These are phyloP conservation scores for Smithornis capensis DNA, from an alignment of 2,113 vertebrate genomes.

Conservation along the genomic window DNA sequence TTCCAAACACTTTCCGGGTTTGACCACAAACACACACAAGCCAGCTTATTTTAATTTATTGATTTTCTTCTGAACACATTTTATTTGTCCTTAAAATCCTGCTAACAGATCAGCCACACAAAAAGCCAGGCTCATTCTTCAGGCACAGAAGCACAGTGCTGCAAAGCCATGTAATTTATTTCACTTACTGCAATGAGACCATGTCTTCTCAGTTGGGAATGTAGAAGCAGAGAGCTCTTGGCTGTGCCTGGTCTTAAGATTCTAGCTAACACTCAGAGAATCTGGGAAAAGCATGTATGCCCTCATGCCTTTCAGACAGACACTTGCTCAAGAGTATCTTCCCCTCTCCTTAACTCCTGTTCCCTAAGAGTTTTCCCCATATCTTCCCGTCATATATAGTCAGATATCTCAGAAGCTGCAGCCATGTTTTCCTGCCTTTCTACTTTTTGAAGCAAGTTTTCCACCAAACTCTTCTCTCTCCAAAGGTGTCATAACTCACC, in stretches of 20 bases:
- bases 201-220: background rate
- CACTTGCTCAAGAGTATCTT: background rate
- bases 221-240: background rate
- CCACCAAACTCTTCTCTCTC: background rate
- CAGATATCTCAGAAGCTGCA: background rate
- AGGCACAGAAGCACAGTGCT: background rate
- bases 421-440: background rate
- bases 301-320: background rate
- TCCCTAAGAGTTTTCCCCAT: background rate
- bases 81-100: background rate
- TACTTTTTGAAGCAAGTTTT: background rate
- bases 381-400: background rate
- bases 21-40: background rate
- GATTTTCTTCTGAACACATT: background rate
- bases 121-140: background rate
- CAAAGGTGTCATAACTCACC: background rate
- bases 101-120: background rate
- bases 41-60: background rate
- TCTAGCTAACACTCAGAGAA: background rate
- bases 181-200: background rate
- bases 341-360: background rate
- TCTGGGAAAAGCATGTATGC: background rate
- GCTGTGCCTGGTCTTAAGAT: background rate
- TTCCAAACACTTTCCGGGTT: background rate
- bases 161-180: background rate